Evolutionary conservation across 1,140 invertebrate genomes (phyloP), one percentile per base, ranked within the genome.

Genomic region (Monomorium pharaonis): DNA sequence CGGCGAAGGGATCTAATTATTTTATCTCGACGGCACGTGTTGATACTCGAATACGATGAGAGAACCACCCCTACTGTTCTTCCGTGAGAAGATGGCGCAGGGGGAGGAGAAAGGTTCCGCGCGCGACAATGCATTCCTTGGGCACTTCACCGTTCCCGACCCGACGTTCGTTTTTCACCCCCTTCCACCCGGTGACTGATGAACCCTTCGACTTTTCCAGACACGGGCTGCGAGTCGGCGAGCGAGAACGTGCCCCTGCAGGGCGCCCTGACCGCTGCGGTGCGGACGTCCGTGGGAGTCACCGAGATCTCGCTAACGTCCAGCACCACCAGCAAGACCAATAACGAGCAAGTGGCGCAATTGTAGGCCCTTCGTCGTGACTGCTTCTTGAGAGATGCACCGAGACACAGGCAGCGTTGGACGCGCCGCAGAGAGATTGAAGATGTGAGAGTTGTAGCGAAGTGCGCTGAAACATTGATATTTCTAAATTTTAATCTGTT

Each of bases 191-290:
- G 21, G 37, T 30, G 24, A 27, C 51, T 72, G 51, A 81, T 56
- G 14, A 56, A 72, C 4, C n/a, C 1, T 77, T 27, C 3, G n/a
- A 77, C 37, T 90, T 85, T 94, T 94, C 72, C 92, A 94, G 94
- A 92, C 87, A 89, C 92, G 5, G 92, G 92, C 62, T 93, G 94
- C 81, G 92, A 94, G 69, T 80, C 89, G 87, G 85, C 89, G 85
- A 93, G 93, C 65, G 94, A 95, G 87, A 94, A 91, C 81, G 92
- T 94, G 78, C 94, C 94, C 62, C 81, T 95, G 27, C 93, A 94
- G 81, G 91, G 93, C 80, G 94, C 94, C 51, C 86, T 94, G 37
- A 93, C 92, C 37, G 90, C 93, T 21, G 93, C 94, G 21, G 94
- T 94, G 51, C 93, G 94, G 90, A 94, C 94, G 56, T 95, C 94